phyloP scores from a whole-genome alignment of 2,797 vertebrate species.

The Galago senegalensis region DNA sequence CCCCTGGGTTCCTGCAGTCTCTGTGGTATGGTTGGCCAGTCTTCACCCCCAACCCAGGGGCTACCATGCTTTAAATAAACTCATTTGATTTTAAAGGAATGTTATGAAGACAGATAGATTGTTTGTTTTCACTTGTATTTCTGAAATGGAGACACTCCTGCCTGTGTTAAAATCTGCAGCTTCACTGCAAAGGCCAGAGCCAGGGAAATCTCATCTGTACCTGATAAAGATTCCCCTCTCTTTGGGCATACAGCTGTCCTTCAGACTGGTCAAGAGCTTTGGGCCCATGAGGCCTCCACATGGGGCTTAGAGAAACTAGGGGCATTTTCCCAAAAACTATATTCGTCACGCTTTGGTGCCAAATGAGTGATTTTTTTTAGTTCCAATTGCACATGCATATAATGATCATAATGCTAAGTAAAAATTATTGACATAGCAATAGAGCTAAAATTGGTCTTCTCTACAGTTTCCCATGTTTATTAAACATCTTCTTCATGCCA shows the following conservation, averaged over 20 bases:
- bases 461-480: not conserved
- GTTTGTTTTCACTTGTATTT: conserved; percentile 63
- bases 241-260: not conserved
- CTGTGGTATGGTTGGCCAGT: conserved; percentile 33
- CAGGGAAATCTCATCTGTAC: not conserved
- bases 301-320: conserved; percentile 63
- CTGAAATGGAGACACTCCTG: conserved; percentile 68
- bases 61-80: conserved; percentile 73
- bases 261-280: conserved; percentile 23
- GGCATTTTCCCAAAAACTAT: conserved; percentile 22
- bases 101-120: conserved; percentile 49
- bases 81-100: conserved; percentile 62
- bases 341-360: conserved; percentile 67
- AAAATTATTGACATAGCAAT: conserved; percentile 62
- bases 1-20: conserved; percentile 14
- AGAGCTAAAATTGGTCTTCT: conserved; percentile 60
- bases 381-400: conserved; percentile 30
- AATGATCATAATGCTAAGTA: conserved; percentile 47
- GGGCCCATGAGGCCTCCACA: conserved; percentile 55
- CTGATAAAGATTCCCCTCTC: not conserved
- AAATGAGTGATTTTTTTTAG: conserved; percentile 62
- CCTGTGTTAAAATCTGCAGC: conserved; percentile 2
- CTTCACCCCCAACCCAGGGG: not conserved
- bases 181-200: conserved; percentile 35
- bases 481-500: conserved; percentile 22